Evolutionary conservation across 2,888 invertebrate genomes (phyloP), one percentile per base, ranked within the genome.

Genomic region (Spicauda simplicius): DNA sequence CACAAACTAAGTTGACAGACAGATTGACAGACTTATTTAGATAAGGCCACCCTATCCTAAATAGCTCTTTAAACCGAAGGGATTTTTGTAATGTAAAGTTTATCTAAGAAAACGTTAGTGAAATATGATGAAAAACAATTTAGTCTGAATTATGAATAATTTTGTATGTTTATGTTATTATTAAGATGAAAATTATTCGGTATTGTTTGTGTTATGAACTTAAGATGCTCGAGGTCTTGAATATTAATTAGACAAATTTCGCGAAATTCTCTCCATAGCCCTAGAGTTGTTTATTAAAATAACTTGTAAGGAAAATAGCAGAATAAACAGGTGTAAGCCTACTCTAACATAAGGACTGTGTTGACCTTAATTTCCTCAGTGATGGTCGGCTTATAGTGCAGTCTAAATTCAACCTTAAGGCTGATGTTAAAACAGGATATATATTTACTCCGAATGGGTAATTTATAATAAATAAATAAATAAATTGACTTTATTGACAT

Each of bases 341-440:
- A 14, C 19, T 52, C 19, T 62, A 20, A 52, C 30, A 37, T 54
- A 62, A 41, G 53, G 48, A 25, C 50, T 37, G 53, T 19, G 37
- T 19, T 62, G 61, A 62, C 61, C 61, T 62, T 62, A 62, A 54
- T 62, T 54, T 41, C 37, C 50, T 54, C 37, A 14, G 53, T 52
- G 60, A 45, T 41, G 41, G 50, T 19, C 14, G 52, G 37, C 48
- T 58, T 25, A 25, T 25, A 19, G 58, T 58, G 14, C 20, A 48
- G n/a, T 45, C 37, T 20, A 58, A 25, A 41, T 18, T 48, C 14
- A 18, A 45, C 19, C n/a, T 48, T 48, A 58, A 48, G 14, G 45
- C 7, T 48, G 1, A 5, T 41, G 14, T 12, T 41, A 14, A 14
- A 14, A 14, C 41, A 0, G 14, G 41, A 41, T 6, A 10, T 8